Conservation (phyloP, 2,113 vertebrate species). For the Cebidichthys violaceus region DNA sequence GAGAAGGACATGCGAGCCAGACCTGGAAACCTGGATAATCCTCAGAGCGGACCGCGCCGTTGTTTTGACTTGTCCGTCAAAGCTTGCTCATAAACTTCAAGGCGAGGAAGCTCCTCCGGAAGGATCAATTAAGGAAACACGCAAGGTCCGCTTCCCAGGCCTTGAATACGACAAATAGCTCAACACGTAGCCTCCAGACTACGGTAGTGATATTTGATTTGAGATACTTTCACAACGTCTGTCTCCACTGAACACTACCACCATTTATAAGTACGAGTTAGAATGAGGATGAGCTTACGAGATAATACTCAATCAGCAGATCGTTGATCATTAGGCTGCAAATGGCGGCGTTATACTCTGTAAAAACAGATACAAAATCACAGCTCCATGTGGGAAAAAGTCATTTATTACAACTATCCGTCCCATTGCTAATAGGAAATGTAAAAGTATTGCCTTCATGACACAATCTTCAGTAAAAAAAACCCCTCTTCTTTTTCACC, state of each 20-base stretch:
- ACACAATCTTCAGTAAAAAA: slow-evolving; percentile 49
- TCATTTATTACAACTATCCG: slow-evolving; percentile 63
- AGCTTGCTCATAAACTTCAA: slow-evolving; percentile 64
- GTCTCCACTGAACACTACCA: background rate
- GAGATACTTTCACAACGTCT: background rate
- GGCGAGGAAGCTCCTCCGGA: slow-evolving; percentile 60
- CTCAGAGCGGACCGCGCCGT: slow-evolving; percentile 12
- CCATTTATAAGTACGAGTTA: background rate
- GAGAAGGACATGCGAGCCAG: slow-evolving; percentile 29
- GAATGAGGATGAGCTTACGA: background rate
- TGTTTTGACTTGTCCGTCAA: slow-evolving; percentile 57
- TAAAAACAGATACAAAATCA: slow-evolving; percentile 12
- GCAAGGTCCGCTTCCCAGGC: slow-evolving; percentile 42
- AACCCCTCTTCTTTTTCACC: slow-evolving; percentile 28
- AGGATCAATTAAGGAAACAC: slow-evolving; percentile 58
- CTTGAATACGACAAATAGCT: slow-evolving; percentile 18
- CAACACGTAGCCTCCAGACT: background rate
- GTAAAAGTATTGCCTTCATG: slow-evolving; percentile 30
- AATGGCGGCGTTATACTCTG: background rate
- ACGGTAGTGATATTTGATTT: background rate
- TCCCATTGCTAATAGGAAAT: slow-evolving; percentile 40
- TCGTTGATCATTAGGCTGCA: background rate
- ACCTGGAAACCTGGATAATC: slow-evolving; percentile 54
- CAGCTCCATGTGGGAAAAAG: slow-evolving; percentile 46
- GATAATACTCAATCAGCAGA: background rate